Conservation (phyloP, 2,113 vertebrate species). For the Macheiramphus alcinus region DNA sequence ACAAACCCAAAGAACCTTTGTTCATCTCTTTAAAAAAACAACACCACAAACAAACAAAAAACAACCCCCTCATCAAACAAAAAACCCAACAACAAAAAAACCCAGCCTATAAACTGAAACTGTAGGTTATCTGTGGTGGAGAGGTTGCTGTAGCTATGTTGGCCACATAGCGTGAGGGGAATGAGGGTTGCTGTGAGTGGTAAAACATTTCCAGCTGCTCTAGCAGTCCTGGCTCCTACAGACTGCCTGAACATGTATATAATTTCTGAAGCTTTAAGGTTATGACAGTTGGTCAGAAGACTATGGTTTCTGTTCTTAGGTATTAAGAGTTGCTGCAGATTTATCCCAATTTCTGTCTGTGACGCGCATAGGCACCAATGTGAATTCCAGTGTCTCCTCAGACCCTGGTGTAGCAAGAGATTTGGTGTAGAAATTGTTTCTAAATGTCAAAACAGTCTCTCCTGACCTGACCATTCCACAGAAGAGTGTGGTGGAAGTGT, state of each 20-base stretch:
- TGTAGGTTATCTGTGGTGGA: background rate
- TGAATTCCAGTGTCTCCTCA: background rate
- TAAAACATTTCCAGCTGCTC: background rate
- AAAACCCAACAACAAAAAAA: background rate
- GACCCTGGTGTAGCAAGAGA: background rate
- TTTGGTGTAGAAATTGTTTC: background rate
- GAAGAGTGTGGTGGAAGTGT: constrained; percentile 36
- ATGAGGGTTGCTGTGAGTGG: background rate
- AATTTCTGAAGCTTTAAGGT: background rate
- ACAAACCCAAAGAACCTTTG: background rate
- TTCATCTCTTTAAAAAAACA: background rate
- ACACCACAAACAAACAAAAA: no score
- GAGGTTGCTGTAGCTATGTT: background rate
- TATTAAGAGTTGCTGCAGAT: background rate
- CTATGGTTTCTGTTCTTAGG: background rate
- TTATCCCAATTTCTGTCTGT: background rate
- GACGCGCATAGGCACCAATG: background rate
- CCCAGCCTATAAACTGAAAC: rapidly evolving
- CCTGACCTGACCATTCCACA: background rate
- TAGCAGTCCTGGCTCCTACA: background rate
- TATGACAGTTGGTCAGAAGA: background rate
- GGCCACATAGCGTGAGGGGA: background rate
- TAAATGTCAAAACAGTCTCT: constrained; percentile 6
- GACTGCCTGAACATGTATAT: background rate
- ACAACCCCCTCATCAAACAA: background rate